Percentiles rank a stretch among this genome's conserved stretches.
Conservation (phyloP, 2,113 vertebrate genomes). For the Aegithalos caudatus region DNA sequence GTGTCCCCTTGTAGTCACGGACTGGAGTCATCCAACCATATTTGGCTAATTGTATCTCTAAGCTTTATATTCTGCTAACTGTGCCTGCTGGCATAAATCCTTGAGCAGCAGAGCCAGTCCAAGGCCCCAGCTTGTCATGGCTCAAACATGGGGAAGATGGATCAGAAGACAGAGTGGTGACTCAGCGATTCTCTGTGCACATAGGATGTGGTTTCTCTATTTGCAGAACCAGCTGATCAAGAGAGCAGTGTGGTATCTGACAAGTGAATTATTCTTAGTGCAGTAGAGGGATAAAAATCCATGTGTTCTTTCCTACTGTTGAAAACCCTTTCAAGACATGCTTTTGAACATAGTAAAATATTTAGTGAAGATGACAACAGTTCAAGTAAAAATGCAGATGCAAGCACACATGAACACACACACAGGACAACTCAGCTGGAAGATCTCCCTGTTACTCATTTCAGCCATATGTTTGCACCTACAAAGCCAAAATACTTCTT, state of each 20-base stretch:
- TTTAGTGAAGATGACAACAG: neutral
- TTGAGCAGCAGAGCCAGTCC: neutral
- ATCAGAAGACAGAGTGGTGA: neutral
- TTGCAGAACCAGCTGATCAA: slow-evolving; percentile 13
- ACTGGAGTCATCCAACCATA: neutral
- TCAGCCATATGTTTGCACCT: neutral
- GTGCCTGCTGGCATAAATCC: neutral
- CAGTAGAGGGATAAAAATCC: neutral
- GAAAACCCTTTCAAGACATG: neutral
- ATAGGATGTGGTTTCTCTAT: neutral
- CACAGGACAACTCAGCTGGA: neutral
- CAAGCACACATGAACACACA: neutral
- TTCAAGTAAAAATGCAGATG: neutral
- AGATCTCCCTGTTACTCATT: neutral
- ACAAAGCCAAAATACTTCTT: neutral
- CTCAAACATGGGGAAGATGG: neutral
- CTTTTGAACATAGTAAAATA: neutral
- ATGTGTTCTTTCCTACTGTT: neutral
- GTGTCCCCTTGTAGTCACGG: neutral
- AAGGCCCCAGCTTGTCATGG: neutral
- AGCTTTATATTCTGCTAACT: neutral
- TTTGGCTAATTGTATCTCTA: neutral
- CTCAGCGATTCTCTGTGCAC: neutral
- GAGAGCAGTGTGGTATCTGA: neutral
- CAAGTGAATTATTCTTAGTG: neutral